Conservation (phyloP, 2,888 invertebrate species). For the Limnephilus marmoratus region DNA sequence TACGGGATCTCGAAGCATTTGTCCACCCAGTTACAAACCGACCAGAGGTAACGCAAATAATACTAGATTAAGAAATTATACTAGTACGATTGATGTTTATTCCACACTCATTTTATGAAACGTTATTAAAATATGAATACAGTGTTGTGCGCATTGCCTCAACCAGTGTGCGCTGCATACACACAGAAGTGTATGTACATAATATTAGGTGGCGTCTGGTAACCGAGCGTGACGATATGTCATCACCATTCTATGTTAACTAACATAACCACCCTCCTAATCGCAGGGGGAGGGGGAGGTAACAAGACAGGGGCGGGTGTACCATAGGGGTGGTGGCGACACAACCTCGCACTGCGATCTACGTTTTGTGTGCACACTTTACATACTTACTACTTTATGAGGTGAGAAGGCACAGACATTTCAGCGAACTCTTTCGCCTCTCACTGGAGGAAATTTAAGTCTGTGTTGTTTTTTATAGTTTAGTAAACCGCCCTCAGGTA, state of each 20-base stretch:
- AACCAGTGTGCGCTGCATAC: not conserved
- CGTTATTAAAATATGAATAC: not conserved
- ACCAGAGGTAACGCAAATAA: no score
- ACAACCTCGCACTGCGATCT: not conserved
- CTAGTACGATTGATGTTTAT: not conserved
- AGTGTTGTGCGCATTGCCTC: not conserved
- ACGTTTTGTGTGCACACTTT: not conserved
- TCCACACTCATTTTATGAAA: not conserved
- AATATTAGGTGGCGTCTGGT: not conserved
- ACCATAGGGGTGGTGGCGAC: not conserved
- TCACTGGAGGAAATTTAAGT: not conserved
- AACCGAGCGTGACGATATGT: conserved; percentile 27
- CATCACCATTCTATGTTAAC: conserved; percentile 34
- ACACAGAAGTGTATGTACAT: not conserved
- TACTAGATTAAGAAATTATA: not conserved
- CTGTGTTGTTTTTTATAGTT: not conserved
- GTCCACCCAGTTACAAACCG: no score
- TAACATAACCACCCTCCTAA: conserved; percentile 30
- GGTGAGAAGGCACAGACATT: not conserved
- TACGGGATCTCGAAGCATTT: no score
- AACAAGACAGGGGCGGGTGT: not conserved
- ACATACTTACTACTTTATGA: not conserved
- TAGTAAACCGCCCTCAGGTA: not conserved
- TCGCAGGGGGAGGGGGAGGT: not conserved
- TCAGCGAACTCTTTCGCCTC: not conserved